Evolutionary conservation across 2,113 vertebrate species (phyloP), one percentile per base, ranked within the genome.

Genomic region (Asarcornis scutulata): DNA sequence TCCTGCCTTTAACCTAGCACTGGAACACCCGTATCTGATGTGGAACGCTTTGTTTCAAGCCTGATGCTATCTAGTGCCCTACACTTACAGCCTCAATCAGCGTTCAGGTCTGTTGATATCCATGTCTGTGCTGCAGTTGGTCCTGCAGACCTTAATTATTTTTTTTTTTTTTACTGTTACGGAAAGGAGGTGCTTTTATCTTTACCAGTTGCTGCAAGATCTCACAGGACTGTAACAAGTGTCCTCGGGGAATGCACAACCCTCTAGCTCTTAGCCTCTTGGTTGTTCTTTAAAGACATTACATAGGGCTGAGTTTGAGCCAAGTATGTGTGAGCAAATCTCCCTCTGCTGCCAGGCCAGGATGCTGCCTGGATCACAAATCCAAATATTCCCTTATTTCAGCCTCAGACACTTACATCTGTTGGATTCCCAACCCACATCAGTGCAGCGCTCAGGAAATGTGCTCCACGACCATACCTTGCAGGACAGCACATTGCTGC

Each of bases 261-360:
- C 73, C 88, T 81, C 60, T 11, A 67, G 68, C 86, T 48, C 93
- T 63, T 55, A 52, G 89, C 68, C 59, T 96, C 72, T 11, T 13
- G 17, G 82, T 74, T 81, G 66, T 48, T 88, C 95, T 96, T 91
- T 80, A 88, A 94, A 95, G 85, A 81, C 93, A 74, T 96, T 95
- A 91, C 90, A 63, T 5, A 34, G 76, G 34, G 22, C 32, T 91
- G 94, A 96, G 84, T 27, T 90, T 88, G 78, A 90, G 96, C 91
- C 95, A 96, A 96, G 60, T 38, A 83, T 59, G 75, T 83, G 89
- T 94, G 93, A 96, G 91, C 88, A 93, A 93, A 95, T 89, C 94
- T 95, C 88, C 69, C 42, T 50, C 76, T 63, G 91, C 89, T 95
- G 95, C 93, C 91, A 97, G 92, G 63, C 79, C 96, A 94, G 90